Evolutionary conservation across 2,888 invertebrate genomes (phyloP).

Genomic region (Dastarcus helophoroides): DNA sequence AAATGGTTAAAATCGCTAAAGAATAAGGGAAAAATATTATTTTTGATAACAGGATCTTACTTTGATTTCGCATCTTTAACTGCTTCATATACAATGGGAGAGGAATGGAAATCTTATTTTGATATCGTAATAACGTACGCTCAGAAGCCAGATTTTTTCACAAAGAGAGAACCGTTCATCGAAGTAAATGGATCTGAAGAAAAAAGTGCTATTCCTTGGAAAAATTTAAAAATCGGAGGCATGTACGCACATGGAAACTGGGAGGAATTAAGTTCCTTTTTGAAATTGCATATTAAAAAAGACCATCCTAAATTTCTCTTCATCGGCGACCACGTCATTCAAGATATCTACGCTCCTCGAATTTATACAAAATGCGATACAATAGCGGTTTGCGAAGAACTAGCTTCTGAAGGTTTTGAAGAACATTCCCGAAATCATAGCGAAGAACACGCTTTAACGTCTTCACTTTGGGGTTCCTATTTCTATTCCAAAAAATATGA

Average conservation of each 20-base stretch:
- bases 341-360: conserved; percentile 60
- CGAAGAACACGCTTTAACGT: conserved; percentile 43
- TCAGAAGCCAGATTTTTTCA: conserved; percentile 66
- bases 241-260: conserved; percentile 51
- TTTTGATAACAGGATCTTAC: conserved; percentile 62
- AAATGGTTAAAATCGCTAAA: conserved; percentile 49
- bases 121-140: conserved; percentile 50
- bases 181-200: conserved; percentile 37
- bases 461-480: conserved; percentile 59
- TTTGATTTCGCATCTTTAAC: conserved; percentile 57
- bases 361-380: conserved; percentile 49
- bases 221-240: conserved; percentile 38
- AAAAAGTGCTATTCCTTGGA: conserved; percentile 26
- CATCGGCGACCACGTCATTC: conserved; percentile 65
- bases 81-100: conserved; percentile 49
- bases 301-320: conserved; percentile 49
- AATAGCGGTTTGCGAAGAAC: conserved; percentile 58
- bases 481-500: conserved; percentile 37
- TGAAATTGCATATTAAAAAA: conserved; percentile 34
- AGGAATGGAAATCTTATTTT: conserved; percentile 44
- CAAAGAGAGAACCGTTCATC: conserved; percentile 43
- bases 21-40: conserved; percentile 43
- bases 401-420: conserved; percentile 46
- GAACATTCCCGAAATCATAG: conserved; percentile 35
- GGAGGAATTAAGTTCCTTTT: conserved; percentile 41